Base-by-base conservation (phyloP, 2,113 vertebrate species). In the Zosterops lateralis region DNA sequence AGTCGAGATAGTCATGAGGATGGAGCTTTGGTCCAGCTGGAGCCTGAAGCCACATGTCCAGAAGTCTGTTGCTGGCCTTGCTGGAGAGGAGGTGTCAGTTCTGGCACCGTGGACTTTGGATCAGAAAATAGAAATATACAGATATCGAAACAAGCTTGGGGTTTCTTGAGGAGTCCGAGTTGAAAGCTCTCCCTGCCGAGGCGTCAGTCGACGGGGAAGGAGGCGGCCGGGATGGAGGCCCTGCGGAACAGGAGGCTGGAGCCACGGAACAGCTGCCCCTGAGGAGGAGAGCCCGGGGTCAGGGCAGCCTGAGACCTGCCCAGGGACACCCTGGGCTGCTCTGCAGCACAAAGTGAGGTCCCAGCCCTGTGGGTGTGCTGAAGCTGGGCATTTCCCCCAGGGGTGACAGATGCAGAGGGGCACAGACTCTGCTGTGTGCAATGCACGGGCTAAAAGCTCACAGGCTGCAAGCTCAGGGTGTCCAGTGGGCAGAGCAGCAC, bases 171-270 rank as follows among this genome's bases (percentile, higher is more conserved):
- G 74, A 89, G 71, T 44, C 74, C 42, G 14, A 7, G 44, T 9
- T 53, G 65, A 17, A 29, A 14, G 74, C 72, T 68, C 60, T 85
- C 60, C 76, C 79, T 51, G 83, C 45, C 0, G 7, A 61, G 72
- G 94, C 47, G 62, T 97, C 97, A 98, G 87, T 98, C 97, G 28
- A 96, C 13, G 87, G 97, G 96, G 94, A 98, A 96, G 75, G 88
- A 92, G 3, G 96, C 75, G 6, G 96, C 96, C 47, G 91, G 67
- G 68, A 96, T 4, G 21, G 98, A 98, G 9, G 98, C 97, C 48
- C 98, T 97, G 78, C 98, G 98, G 96, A 98, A 99, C 48, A 99
- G 98, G 90, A 99, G 97, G 94, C 98, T 99, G 97, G 98, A 99
- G 89, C 98, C 98, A 3, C 98, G 98, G 97, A 99, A 99, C 50